phyloP scores from a whole-genome alignment of 2,888 invertebrate species.

The Argyra leucocephala region DNA sequence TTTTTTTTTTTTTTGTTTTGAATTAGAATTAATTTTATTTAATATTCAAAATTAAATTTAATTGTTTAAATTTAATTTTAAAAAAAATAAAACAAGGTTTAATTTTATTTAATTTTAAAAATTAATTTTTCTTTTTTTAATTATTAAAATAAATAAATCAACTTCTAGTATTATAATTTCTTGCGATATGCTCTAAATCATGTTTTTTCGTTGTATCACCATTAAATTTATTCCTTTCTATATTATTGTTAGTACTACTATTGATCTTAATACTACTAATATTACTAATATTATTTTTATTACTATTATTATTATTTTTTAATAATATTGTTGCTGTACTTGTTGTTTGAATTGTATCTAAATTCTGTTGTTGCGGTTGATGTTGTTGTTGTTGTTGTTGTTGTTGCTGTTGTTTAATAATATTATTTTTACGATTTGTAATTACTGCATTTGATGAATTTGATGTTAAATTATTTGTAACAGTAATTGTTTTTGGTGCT shows the following conservation, averaged over 20 bases:
- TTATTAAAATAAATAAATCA: conserved; percentile 1
- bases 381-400: conserved; percentile 27
- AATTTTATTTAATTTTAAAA: no score
- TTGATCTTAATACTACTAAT: not conserved
- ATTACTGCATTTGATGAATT: conserved; percentile 16
- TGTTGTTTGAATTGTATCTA: conserved; percentile 16
- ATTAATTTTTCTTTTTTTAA: no score
- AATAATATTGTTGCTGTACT: not conserved
- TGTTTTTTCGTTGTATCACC: not conserved
- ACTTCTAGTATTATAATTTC: conserved; percentile 19
- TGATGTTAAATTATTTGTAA: conserved; percentile 13
- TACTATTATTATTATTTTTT: not conserved
- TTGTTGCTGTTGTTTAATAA: not conserved
- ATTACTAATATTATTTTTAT: not conserved
- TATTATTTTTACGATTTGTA: not conserved
- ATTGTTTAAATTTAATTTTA: no score
- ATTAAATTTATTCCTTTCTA: not conserved
- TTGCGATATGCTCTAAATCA: conserved; percentile 21
- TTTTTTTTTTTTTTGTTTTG: no score
- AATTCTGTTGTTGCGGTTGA: conserved; percentile 10
- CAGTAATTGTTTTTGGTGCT: conserved; percentile 35
- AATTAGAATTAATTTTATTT: no score
- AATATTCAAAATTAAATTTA: no score
- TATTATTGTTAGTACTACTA: conserved; percentile 9
- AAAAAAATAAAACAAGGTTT: no score